Base-by-base conservation (phyloP, 2,113 vertebrate genomes). In the Coptodon bakossiorum region DNA sequence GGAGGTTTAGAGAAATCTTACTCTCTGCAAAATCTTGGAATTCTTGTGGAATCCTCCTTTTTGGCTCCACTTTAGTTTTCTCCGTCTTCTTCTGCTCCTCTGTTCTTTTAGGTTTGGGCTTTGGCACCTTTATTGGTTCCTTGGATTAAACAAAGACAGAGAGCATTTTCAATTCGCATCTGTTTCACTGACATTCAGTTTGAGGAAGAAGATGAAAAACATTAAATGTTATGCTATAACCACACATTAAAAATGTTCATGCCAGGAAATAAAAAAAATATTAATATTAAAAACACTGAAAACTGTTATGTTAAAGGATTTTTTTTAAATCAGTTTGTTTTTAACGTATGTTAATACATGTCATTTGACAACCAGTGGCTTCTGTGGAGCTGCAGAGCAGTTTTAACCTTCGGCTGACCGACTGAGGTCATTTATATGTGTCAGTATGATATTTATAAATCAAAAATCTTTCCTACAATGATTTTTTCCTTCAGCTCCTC, bases 41-140 rank as follows among this genome's bases (percentile, higher is more conserved):
- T 85, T 99, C 98, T 61, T 95, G 88, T 0, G 97, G 96, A 12
- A 95, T 4, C 0, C 96, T 92, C 52, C 97, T 97, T 93, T 95
- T 96, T n/a, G 94, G 93, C 83, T 98, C 98, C 66, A 97, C 96
- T 80, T 97, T 96, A 0, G 92, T 82, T 87, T 96, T 97, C 85
- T 98, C 98, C 0, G 96, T 84, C 53, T 95, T 95, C 53, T 97
- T 95, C 22, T 96, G 88, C 3, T 97, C 92, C 3, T 95, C 93
- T 0, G 96, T 90, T 89, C 96, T 98, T 95, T 97, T 98, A 52
- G 97, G 96, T 88, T 97, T 98, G 38, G 97, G 96, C 83, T 97
- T 97, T 7, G 95, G 94, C 76, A 97, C 97, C 82, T 98, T 98
- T 61, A 99, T 96, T 3, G 98, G 98, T 86, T 99, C 98, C 98